Conservation (phyloP, 2,888 invertebrate species). For the Phalangium opilio region DNA sequence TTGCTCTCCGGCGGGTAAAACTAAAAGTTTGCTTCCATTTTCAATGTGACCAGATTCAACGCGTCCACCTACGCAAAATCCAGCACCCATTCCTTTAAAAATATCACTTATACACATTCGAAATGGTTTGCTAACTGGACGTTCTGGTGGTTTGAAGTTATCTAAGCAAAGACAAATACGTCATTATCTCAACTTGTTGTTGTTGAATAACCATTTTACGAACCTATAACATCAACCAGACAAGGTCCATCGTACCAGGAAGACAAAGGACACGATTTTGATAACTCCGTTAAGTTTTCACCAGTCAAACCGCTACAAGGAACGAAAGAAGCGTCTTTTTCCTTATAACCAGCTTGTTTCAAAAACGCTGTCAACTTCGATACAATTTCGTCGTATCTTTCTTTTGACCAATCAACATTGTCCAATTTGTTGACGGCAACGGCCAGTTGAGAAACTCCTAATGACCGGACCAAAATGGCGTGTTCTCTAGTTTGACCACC, state of each 20-base stretch:
- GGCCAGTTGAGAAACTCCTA: conserved; percentile 76
- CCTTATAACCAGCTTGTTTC: conserved; percentile 81
- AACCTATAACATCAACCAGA: conserved; percentile 46
- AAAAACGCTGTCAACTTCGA: conserved; percentile 63
- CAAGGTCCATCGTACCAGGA: conserved; percentile 67
- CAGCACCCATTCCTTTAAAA: conserved; percentile 73
- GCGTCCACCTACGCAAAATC: conserved; percentile 75
- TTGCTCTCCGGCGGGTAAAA: conserved; percentile 68
- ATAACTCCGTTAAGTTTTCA: conserved; percentile 50
- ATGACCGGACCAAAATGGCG: conserved; percentile 71
- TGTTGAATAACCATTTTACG: conserved; percentile 13
- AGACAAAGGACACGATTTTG: conserved; percentile 36
- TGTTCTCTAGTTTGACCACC: conserved; percentile 98
- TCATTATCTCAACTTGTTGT: not conserved
- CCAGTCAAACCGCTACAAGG: conserved; percentile 95
- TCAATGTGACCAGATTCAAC: conserved; percentile 81
- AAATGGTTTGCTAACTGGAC: conserved; percentile 73
- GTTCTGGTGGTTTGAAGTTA: conserved; percentile 73
- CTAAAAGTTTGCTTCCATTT: conserved; percentile 66
- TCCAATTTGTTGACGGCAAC: conserved; percentile 97
- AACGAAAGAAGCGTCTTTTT: conserved; percentile 68
- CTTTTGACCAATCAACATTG: conserved; percentile 80
- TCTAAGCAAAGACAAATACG: not conserved
- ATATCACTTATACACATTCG: conserved; percentile 87
- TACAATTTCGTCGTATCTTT: conserved; percentile 76